Conservation (phyloP, 2,888 invertebrate species). For the Acanthosepion pharaonis region DNA sequence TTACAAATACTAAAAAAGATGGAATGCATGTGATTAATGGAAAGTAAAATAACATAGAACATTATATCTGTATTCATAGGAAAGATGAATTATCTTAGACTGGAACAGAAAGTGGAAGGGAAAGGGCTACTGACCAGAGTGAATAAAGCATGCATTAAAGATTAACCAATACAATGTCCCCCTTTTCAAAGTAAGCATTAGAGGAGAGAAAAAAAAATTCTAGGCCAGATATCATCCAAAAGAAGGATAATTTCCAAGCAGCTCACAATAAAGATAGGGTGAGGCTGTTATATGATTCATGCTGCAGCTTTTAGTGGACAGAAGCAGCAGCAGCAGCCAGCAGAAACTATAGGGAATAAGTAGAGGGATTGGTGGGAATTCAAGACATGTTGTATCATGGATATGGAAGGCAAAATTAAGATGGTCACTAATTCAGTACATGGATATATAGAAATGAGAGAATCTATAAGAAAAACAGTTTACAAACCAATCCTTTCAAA, state of each 20-base stretch:
- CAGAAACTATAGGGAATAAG: neutral
- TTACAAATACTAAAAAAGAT: constrained; percentile 33
- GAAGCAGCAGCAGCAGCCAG: constrained; percentile 11
- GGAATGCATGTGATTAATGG: neutral
- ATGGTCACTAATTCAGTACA: no score
- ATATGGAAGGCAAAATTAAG: neutral
- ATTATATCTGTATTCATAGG: no score
- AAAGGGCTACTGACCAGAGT: neutral
- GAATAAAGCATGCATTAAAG: constrained; percentile 3
- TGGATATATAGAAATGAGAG: no score
- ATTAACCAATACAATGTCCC: neutral
- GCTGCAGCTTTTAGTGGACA: neutral
- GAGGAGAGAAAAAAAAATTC: no score
- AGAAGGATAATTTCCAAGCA: no score
- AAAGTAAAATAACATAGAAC: neutral
- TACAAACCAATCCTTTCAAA: no score
- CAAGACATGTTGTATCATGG: neutral
- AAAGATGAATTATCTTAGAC: no score
- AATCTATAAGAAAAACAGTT: no score
- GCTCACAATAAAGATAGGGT: neutral
- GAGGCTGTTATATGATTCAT: neutral
- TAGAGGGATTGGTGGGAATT: neutral
- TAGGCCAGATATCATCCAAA: no score
- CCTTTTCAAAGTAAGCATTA: neutral
- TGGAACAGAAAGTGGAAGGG: no score